These are phyloP conservation scores for Pogoniulus pusillus DNA, from an alignment of 2,797 vertebrate species.

Conservation along the genomic window DNA sequence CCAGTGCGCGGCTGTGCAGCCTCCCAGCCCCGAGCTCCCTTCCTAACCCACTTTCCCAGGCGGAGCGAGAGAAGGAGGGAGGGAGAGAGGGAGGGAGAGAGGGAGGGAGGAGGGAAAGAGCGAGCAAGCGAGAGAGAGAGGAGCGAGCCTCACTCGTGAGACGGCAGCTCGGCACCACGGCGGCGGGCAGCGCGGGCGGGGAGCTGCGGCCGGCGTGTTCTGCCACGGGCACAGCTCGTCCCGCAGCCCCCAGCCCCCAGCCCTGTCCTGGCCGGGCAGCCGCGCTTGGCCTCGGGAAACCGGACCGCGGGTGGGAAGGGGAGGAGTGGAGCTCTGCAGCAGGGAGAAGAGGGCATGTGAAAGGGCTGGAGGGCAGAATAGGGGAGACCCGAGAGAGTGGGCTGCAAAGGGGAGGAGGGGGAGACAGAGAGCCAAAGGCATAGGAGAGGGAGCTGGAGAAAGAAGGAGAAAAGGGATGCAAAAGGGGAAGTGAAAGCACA, in stretches of 20 bases:
- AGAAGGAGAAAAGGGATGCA: neutral
- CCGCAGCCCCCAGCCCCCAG: neutral
- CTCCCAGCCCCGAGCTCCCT: constrained; percentile 64
- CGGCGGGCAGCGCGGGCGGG: neutral
- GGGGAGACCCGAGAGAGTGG: neutral
- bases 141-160: constrained; percentile 7
- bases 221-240: neutral
- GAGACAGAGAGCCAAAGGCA: neutral
- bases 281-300: constrained; percentile 24
- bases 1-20: constrained; percentile 60
- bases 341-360: neutral
- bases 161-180: constrained; percentile 46
- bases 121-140: neutral
- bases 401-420: neutral
- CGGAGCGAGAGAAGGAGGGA: constrained; percentile 52
- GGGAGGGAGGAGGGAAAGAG: neutral
- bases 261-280: constrained; percentile 69
- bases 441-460: neutral
- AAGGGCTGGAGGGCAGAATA: neutral
- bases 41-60: constrained; percentile 83
- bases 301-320: neutral
- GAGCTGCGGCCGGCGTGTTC: neutral
- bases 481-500: neutral
- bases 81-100: neutral
- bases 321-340: neutral